Percentiles rank a stretch among this genome's conserved stretches.
Evolutionary conservation across 2,797 vertebrate genomes (phyloP).

Genomic region (Cossypha niveicapilla): DNA sequence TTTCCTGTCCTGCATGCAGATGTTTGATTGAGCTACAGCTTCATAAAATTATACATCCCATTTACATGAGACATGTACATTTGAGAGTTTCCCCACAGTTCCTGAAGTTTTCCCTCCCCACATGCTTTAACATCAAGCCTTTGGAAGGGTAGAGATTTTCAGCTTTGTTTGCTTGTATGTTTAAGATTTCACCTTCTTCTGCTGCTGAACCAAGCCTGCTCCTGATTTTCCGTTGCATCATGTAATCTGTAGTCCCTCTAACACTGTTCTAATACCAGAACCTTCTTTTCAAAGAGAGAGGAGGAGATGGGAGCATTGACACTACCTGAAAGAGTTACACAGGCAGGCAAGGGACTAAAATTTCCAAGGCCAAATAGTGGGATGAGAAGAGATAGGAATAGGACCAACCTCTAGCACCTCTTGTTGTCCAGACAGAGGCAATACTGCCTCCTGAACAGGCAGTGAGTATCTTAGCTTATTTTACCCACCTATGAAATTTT

Average conservation of each 20-base stretch:
- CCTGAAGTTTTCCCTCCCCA: not conserved
- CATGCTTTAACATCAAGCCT: not conserved
- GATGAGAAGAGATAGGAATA: not conserved
- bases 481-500: not conserved
- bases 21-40: not conserved
- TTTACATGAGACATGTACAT: not conserved
- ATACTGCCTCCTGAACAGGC: not conserved
- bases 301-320: not conserved
- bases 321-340: not conserved
- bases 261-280: not conserved
- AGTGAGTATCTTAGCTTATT: not conserved
- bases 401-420: not conserved
- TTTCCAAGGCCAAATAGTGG: not conserved
- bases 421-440: not conserved
- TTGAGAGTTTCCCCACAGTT: not conserved
- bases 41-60: not conserved
- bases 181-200: not conserved
- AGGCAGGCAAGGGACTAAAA: not conserved
- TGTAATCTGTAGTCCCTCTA: not conserved
- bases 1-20: not conserved
- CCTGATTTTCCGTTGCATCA: not conserved
- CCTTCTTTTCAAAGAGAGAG: not conserved
- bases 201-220: not conserved
- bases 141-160: not conserved
- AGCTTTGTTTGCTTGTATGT: not conserved